Evolutionary conservation across 2,888 invertebrate genomes (phyloP), one percentile per base, ranked within the genome.

Genomic region (Platycheirus albimanus): DNA sequence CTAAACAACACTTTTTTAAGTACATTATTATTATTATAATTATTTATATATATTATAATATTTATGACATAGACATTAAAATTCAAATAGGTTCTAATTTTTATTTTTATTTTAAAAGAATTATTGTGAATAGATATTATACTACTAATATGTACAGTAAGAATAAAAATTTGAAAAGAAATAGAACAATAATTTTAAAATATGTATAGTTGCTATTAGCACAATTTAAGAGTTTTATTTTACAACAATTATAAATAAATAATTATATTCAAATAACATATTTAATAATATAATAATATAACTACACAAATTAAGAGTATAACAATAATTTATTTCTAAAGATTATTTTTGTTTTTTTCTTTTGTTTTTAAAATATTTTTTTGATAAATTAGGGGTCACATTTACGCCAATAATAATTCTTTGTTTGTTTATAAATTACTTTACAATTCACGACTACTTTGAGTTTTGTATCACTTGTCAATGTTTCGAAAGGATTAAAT

Each of bases 211-310:
- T 15, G 38, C 7, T 38, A 56, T 4, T 38, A 24, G n/a, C 56
- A 70, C 69, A 70, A 58, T 43, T 49, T 56, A 41, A 36, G 43
- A 43, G 4, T 45, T 69, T 30, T 52, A 45, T 54, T 77, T 52
- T 77, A 77, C 81, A 81, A 72, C 71, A 77, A 67, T 67, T 66
- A 81, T 49, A 81, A 81, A 81, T 81, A 81, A 81, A 77, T 81
- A 66, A 76, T 64, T 49, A 49, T 19, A n/a, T 45, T 33, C 24
- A 15, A 49, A 71, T 47, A 30, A 10, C 15, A 33, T 33, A 8
- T 15, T 43, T 33, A 58, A 30, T 66, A 56, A 47, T 19, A 56
- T 10, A 36, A 36, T 10, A 24, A 43, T 30, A 6, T n/a, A 33
- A 30, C 43, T 61, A 30, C 7, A 51, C 66, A 81, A 71, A 28